Evolutionary conservation across 2,797 vertebrate species (phyloP).

Genomic region (Mormyrops boulengeri): DNA sequence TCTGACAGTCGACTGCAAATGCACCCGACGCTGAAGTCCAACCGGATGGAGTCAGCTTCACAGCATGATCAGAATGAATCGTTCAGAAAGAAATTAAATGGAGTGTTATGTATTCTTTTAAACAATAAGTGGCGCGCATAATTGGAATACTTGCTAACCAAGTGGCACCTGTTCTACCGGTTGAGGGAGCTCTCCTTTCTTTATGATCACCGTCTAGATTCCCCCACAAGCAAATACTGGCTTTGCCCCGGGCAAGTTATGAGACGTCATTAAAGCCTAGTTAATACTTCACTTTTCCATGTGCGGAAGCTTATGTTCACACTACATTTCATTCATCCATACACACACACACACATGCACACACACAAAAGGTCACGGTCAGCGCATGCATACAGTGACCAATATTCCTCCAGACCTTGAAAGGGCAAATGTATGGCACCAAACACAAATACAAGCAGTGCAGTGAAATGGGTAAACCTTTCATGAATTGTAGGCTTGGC

Average conservation of each 20-base stretch:
- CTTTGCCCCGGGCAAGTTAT: not conserved
- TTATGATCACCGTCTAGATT: not conserved
- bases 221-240: not conserved
- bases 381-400: not conserved
- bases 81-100: not conserved
- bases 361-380: no score
- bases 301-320: not conserved
- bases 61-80: not conserved
- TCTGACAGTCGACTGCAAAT: not conserved
- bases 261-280: not conserved
- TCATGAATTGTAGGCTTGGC: not conserved
- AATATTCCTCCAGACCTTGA: not conserved
- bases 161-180: not conserved
- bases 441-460: not conserved
- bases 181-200: not conserved
- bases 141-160: not conserved
- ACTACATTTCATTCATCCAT: no score
- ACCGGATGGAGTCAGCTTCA: not conserved
- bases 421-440: not conserved
- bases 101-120: not conserved
- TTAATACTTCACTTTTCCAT: not conserved
- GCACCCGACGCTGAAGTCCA: not conserved
- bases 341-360: no score
- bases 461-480: not conserved
- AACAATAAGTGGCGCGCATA: not conserved